Conservation (phyloP, 2,113 vertebrate species). For the Eidolon helvum region DNA sequence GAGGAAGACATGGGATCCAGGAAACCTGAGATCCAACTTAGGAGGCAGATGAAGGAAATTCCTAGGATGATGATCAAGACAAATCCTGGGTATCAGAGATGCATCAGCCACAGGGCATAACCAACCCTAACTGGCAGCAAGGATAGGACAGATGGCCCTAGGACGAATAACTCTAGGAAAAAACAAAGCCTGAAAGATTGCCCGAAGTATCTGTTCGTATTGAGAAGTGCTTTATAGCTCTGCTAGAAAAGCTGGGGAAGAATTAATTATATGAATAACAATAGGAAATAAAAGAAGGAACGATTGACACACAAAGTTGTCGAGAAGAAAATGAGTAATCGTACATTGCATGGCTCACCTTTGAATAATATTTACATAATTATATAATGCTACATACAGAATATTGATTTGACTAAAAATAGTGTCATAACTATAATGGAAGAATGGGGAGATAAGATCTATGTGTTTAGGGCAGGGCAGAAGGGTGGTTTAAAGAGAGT, state of each 20-base stretch:
- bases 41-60: neutral
- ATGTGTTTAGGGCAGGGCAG: neutral
- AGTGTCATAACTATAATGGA: neutral
- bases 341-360: neutral
- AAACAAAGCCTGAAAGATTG: neutral
- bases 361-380: neutral
- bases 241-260: neutral
- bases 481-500: neutral
- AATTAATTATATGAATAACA: neutral
- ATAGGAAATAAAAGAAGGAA: neutral
- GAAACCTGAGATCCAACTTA: neutral
- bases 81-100: neutral
- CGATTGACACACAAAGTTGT: neutral
- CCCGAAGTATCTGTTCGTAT: neutral
- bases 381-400: neutral
- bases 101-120: neutral
- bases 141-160: neutral
- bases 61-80: neutral
- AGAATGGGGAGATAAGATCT: neutral
- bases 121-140: conserved; percentile 12
- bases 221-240: neutral
- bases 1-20: neutral
- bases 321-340: neutral
- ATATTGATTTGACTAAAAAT: neutral
- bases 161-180: neutral